Base-by-base conservation (phyloP, 2,797 vertebrate genomes). In the Chanos chanos region DNA sequence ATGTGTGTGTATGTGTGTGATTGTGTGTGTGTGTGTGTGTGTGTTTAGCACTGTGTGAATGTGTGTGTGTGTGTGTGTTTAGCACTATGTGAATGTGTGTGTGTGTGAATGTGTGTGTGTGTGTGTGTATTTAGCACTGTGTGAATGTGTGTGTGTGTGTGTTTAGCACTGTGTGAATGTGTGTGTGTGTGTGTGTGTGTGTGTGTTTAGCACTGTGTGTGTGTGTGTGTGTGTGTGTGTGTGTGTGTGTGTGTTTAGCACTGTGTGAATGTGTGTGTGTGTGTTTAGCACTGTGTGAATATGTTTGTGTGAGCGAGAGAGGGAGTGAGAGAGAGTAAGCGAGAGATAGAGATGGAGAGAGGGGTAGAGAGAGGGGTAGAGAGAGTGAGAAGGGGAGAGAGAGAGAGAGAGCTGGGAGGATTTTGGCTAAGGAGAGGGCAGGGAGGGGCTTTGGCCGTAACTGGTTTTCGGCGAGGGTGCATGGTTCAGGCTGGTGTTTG, bases 381-480 rank as follows among this genome's bases (percentile, higher is more conserved):
- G n/a, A n/a, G 15, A 9, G 24, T 25, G 13, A 21, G 24, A 34
- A 45, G 28, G 36, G 58, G 30, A 13, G 21, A 37, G 5, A 36
- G 36, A 31, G 18, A 15, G 9, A 15, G 30, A 52, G 13, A 24
- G 13, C 10, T 36, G 43, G 36, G n/a, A n/a, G n/a, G n/a, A n/a
- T n/a, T n/a, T n/a, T n/a, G 12, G 15, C 27, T 49, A 15, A 49
- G 28, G 4, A 54, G 22, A 44, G 43, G 43, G 4, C 22, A 31
- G 31, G 24, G 15, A 33, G 25, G 52, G 43, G 62, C 50, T n/a
- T n/a, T 63, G 18, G 10, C 30, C 56, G 61, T 67, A 39, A 27
- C 52, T 64, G 56, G 47, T 54, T 40, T 56, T 19, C 22, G 37
- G n/a, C 40, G 59, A 59, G 34, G 62, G 24, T 45, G n/a, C n/a